Evolutionary conservation across 2,113 vertebrate genomes (phyloP).

Genomic region (Xiphorhynchus elegans): DNA sequence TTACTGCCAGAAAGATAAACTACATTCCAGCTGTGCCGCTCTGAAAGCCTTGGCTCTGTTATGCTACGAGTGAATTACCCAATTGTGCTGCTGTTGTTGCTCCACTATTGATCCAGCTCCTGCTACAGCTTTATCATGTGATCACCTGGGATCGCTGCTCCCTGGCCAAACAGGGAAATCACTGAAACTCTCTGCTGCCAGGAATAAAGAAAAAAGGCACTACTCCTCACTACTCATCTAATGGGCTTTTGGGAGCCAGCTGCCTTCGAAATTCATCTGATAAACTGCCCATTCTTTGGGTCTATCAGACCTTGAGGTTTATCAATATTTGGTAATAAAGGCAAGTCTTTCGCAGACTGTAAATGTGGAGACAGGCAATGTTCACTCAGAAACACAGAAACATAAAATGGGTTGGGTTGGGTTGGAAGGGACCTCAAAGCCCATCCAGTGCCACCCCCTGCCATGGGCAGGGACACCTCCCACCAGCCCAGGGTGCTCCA

Average conservation of each 20-base stretch:
- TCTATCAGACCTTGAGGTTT: background rate
- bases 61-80: rapidly evolving
- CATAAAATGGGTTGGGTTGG: too few species aligned
- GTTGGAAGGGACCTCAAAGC: background rate
- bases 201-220: background rate
- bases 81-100: background rate
- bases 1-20: background rate
- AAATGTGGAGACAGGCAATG: background rate
- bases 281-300: background rate
- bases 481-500: background rate
- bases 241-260: background rate
- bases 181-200: background rate
- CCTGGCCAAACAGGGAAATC: background rate
- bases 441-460: background rate
- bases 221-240: background rate
- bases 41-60: background rate
- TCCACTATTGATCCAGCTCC: background rate
- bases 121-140: background rate
- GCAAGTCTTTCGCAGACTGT: background rate
- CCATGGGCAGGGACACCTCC: background rate
- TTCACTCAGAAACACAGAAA: background rate
- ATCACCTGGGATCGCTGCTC: background rate
- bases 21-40: background rate
- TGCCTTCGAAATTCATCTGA: background rate
- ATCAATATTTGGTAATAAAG: background rate